Evolutionary conservation across 2,113 vertebrate species (phyloP).

Genomic region (Hystrix brachyura): DNA sequence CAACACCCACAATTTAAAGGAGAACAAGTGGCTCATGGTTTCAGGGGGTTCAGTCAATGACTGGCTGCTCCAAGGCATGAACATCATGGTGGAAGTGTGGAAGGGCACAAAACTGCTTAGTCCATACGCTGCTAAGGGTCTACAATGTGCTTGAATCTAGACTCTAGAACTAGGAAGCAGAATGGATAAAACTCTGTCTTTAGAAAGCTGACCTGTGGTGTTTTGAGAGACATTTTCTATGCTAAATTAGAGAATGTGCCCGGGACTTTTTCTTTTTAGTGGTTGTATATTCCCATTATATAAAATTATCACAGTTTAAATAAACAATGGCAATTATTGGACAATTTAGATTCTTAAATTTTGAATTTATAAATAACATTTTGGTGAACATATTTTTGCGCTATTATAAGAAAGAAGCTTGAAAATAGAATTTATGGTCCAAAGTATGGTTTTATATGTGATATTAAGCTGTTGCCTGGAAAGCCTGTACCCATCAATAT

Average conservation of each 20-base stretch:
- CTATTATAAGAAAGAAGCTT: background rate
- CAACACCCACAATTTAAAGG: background rate
- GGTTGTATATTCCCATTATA: too few species aligned
- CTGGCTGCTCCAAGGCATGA: background rate
- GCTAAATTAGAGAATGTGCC: too few species aligned
- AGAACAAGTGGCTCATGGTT: background rate
- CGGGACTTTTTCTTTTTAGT: background rate
- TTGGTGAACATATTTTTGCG: background rate
- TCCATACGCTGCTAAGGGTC: background rate
- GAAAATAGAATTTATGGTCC: background rate
- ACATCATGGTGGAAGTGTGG: background rate
- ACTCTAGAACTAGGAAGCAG: background rate
- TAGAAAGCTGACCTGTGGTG: background rate
- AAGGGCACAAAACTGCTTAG: background rate
- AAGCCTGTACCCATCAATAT: background rate
- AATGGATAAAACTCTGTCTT: background rate
- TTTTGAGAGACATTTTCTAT: background rate
- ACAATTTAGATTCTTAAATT: background rate
- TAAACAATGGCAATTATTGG: background rate
- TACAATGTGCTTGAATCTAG: background rate
- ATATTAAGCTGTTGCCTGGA: background rate
- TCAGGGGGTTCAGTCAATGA: background rate
- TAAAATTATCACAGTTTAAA: background rate
- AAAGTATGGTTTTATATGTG: background rate
- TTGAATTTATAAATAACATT: background rate